These are phyloP conservation scores for Temnothorax rugatulus DNA, from an alignment of 2,888 invertebrate species.

Conservation along the genomic window DNA sequence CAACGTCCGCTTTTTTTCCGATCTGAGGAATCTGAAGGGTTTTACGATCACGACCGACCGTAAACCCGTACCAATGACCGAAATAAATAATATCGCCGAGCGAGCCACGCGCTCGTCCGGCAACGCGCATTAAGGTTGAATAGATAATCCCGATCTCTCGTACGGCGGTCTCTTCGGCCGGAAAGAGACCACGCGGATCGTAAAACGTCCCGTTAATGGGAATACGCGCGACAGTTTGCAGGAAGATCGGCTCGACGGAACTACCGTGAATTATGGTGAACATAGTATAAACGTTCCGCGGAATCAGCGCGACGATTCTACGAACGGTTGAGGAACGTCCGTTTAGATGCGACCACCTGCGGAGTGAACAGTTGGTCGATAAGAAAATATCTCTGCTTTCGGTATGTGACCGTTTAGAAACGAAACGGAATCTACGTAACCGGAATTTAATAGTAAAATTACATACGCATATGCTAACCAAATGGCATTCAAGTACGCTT, in stretches of 20 bases:
- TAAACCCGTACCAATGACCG: constrained; percentile 72
- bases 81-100: constrained; percentile 61
- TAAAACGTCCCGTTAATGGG: constrained; percentile 72
- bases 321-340: not conserved
- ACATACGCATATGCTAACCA: not conserved
- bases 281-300: constrained; percentile 69
- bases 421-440: not conserved
- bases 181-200: constrained; percentile 48
- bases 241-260: constrained; percentile 59
- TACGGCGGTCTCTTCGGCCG: not conserved
- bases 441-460: not conserved
- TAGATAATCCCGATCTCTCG: constrained; percentile 46
- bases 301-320: constrained; percentile 56
- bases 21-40: not conserved
- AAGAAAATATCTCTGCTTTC: not conserved
- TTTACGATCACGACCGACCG: constrained; percentile 54
- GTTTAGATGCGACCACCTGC: not conserved
- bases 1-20: constrained; percentile 26
- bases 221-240: constrained; percentile 70
- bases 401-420: not conserved
- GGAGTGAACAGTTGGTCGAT: not conserved
- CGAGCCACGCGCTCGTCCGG: constrained; percentile 19
- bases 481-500: not conserved
- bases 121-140: constrained; percentile 9
- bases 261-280: constrained; percentile 73